phyloP scores from a whole-genome alignment of 1,140 invertebrate genomes.

The Ladona fulva region DNA sequence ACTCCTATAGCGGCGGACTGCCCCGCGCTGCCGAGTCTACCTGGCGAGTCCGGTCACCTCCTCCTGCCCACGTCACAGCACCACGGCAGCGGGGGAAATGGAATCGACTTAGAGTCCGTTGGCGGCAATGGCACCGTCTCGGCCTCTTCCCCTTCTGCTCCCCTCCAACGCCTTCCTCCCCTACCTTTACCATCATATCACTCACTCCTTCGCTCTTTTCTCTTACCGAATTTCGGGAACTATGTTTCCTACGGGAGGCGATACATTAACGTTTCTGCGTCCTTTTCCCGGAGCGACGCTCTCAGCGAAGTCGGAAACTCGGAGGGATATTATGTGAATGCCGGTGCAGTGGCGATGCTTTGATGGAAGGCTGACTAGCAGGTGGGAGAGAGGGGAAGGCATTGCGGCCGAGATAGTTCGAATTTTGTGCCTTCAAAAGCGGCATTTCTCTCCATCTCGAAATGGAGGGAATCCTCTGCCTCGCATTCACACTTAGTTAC shows the following conservation, averaged over 20 bases:
- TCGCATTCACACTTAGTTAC: no score
- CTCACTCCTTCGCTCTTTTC: not conserved
- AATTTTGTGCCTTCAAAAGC: no score
- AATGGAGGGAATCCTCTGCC: no score
- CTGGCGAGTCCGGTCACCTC: not conserved
- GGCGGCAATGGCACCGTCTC: not conserved
- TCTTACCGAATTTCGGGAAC: no score
- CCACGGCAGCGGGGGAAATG: not conserved
- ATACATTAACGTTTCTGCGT: no score
- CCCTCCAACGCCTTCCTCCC: not conserved
- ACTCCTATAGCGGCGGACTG: not conserved
- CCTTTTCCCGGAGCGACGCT: no score
- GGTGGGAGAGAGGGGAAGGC: not conserved
- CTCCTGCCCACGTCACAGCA: not conserved
- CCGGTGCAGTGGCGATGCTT: not conserved
- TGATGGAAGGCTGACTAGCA: not conserved
- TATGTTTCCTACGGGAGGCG: no score
- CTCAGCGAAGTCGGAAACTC: not conserved
- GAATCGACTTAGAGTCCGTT: not conserved
- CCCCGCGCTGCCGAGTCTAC: not conserved
- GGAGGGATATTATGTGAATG: not conserved
- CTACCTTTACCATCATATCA: not conserved
- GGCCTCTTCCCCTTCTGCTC: not conserved
- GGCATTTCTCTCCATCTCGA: no score
- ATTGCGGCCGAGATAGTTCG: no score